Conservation (phyloP, 2,113 vertebrate genomes). For the Mustela lutreola region DNA sequence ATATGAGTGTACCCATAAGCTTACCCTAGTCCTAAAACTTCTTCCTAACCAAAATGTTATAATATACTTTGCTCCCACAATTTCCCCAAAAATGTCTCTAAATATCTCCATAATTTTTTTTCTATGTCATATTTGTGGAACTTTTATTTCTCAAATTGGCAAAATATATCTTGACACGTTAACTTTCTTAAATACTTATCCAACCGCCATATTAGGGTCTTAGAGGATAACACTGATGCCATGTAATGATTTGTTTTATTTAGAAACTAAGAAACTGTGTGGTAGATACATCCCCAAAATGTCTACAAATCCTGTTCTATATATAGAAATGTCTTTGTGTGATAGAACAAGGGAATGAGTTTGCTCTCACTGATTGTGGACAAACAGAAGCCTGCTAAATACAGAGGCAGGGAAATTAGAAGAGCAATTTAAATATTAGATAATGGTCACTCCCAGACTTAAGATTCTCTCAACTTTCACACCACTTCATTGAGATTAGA, state of each 20-base stretch:
- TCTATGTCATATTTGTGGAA: not conserved
- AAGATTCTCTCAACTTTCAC: not conserved
- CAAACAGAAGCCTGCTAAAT: not conserved
- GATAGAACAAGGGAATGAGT: not conserved
- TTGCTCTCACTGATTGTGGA: not conserved
- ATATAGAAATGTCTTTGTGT: not conserved
- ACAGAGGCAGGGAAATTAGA: not conserved
- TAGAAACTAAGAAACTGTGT: not conserved
- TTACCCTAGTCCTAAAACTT: not conserved
- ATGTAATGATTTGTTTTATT: not conserved
- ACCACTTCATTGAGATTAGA: not conserved
- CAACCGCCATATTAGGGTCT: not conserved
- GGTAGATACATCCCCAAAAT: not conserved
- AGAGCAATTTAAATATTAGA: conserved; percentile 40
- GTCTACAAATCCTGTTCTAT: not conserved
- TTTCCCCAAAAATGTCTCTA: not conserved
- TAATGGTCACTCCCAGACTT: not conserved
- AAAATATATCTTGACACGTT: not conserved
- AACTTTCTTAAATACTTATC: not conserved
- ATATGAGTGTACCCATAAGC: not conserved
- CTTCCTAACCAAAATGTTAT: not conserved
- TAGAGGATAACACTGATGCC: not conserved
- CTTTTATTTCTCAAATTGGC: not conserved
- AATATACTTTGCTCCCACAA: not conserved
- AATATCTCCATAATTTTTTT: not conserved